These are phyloP conservation scores for Psittacula cyanocephala DNA, from an alignment of 2,113 vertebrate species.

Conservation along the genomic window DNA sequence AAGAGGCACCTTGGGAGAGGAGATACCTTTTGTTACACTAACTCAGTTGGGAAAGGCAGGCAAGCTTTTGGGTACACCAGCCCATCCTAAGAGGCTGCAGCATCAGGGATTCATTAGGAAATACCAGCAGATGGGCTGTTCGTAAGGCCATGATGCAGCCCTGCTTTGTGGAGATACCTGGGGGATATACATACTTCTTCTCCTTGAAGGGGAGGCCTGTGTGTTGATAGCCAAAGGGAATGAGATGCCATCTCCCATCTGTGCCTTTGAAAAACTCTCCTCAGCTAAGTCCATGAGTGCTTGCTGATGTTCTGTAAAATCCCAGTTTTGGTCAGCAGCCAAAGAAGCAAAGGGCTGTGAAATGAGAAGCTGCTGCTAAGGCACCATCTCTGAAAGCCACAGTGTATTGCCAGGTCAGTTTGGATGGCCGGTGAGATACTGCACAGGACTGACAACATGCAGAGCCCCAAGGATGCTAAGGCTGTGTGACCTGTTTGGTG, in stretches of 20 bases:
- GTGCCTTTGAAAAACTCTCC: background rate
- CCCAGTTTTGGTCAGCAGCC: background rate
- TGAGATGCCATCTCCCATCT: background rate
- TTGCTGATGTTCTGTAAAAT: background rate
- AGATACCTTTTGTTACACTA: background rate
- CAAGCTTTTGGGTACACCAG: background rate
- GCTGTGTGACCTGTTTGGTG: background rate
- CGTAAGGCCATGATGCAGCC: background rate
- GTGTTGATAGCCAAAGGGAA: background rate
- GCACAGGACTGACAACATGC: background rate
- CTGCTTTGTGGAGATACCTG: background rate
- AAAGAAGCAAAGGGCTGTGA: background rate
- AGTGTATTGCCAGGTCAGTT: accelerated
- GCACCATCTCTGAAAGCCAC: accelerated
- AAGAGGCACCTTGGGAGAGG: background rate
- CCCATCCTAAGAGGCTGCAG: background rate
- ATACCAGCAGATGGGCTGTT: background rate
- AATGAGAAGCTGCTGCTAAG: background rate
- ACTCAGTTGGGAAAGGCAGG: background rate
- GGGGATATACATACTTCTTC: background rate
- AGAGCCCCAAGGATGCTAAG: accelerated
- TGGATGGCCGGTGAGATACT: background rate
- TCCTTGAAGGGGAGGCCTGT: background rate
- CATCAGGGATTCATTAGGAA: background rate
- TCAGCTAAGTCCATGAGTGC: background rate